Conservation (phyloP, 1,140 invertebrate species). For the Diorhabda sublineata region DNA sequence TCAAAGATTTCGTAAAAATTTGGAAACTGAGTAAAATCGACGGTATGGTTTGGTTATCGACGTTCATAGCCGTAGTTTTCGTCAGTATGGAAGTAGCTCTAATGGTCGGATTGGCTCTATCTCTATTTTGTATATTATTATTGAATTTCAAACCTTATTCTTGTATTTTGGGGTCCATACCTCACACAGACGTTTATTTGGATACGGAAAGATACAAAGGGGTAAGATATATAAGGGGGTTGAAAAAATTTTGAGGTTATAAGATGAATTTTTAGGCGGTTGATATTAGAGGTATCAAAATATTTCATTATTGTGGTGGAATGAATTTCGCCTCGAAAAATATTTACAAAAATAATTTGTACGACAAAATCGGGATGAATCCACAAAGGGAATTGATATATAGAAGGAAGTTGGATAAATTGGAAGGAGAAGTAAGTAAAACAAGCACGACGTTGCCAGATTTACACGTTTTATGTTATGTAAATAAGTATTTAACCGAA, state of each 20-base stretch:
- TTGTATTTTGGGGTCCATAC: conserved; percentile 57
- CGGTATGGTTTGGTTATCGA: conserved; percentile 67
- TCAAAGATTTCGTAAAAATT: conserved; percentile 57
- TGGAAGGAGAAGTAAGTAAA: no score
- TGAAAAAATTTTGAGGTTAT: conserved; percentile 33
- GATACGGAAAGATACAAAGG: conserved; percentile 57
- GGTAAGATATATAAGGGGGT: conserved; percentile 54
- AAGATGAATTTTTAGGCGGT: conserved; percentile 47
- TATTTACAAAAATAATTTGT: conserved; percentile 53
- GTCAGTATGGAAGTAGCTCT: conserved; percentile 77
- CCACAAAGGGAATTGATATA: conserved; percentile 40
- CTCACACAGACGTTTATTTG: conserved; percentile 64
- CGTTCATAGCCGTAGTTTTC: conserved; percentile 63
- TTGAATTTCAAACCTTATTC: conserved; percentile 52
- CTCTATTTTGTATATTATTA: conserved; percentile 59
- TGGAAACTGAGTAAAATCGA: conserved; percentile 67
- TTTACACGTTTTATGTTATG: no score
- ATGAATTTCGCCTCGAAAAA: conserved; percentile 60
- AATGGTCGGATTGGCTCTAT: conserved; percentile 61
- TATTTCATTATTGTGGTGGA: conserved; percentile 61
- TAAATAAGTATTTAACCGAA: no score
- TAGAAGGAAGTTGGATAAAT: conserved; percentile 32
- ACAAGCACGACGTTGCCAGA: no score
- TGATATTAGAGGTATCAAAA: conserved; percentile 57
- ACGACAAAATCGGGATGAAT: conserved; percentile 48